These are phyloP conservation scores for Sitophilus oryzae DNA, from an alignment of 1,140 invertebrate species.

Conservation along the genomic window DNA sequence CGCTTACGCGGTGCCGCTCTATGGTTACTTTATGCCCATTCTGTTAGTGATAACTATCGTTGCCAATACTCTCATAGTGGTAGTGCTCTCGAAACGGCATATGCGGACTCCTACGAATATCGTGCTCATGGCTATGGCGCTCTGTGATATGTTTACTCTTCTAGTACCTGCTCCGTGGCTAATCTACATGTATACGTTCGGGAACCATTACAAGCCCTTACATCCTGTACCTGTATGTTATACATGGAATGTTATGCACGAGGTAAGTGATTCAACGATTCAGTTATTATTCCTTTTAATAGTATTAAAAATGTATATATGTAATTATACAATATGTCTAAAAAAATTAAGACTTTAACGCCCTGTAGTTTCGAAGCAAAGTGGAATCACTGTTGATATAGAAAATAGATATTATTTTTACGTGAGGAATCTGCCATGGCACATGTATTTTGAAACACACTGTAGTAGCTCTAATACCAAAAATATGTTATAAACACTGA, in stretches of 20 bases:
- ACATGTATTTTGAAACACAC: too few species aligned
- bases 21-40: conserved; percentile 77
- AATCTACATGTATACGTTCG: conserved; percentile 86
- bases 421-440: too few species aligned
- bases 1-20: conserved; percentile 60
- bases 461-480: too few species aligned
- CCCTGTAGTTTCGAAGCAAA: too few species aligned
- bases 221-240: conserved; percentile 69
- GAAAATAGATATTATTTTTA: too few species aligned
- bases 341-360: too few species aligned
- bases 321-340: too few species aligned
- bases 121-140: conserved; percentile 82
- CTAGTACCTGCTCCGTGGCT: conserved; percentile 74
- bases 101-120: conserved; percentile 84
- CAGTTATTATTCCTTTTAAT: too few species aligned
- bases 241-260: conserved; percentile 72
- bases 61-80: conserved; percentile 83
- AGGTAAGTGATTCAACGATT: conserved; percentile 54
- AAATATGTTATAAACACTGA: too few species aligned
- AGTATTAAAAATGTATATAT: too few species aligned
- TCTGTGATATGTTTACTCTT: conserved; percentile 88
- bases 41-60: conserved; percentile 82
- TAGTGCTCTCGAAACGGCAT: conserved; percentile 64
- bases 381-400: too few species aligned
- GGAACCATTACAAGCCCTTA: conserved; percentile 73